Percentiles rank a stretch among this genome's conserved stretches.
phyloP scores from a whole-genome alignment of 2,888 invertebrate species.

The Trichopria drosophilae region DNA sequence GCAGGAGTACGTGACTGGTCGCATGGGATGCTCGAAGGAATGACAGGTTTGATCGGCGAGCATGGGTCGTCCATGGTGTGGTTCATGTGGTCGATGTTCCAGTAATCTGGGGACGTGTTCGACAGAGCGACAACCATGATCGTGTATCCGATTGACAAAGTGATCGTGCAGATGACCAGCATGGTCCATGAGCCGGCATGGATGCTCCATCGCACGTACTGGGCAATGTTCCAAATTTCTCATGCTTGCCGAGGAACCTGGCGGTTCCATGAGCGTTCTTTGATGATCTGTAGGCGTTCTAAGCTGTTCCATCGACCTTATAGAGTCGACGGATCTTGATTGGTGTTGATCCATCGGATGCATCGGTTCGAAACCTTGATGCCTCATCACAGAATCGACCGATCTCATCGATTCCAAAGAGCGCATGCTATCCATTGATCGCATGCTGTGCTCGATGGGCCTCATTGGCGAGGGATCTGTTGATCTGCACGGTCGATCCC shows the following conservation, averaged over 20 bases:
- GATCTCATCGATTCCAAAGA: conserved; percentile 57
- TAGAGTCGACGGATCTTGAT: conserved; percentile 48
- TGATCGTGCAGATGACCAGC: conserved; percentile 50
- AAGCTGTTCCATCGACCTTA: conserved; percentile 34
- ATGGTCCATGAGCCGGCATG: conserved; percentile 53
- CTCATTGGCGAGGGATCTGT: conserved; percentile 56
- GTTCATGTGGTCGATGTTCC: conserved; percentile 50
- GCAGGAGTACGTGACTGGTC: conserved; percentile 51
- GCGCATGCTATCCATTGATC: conserved; percentile 53
- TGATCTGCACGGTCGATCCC: conserved; percentile 54
- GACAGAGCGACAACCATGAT: conserved; percentile 50
- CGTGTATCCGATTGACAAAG: conserved; percentile 44
- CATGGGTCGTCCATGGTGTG: conserved; percentile 40
- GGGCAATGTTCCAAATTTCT: conserved; percentile 44
- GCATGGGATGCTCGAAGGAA: conserved; percentile 42
- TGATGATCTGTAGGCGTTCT: conserved; percentile 25
- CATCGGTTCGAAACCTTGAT: conserved; percentile 38
- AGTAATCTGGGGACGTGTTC: conserved; percentile 52
- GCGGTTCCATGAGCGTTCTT: conserved; percentile 35
- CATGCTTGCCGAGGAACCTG: conserved; percentile 38
- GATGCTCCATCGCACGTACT: conserved; percentile 50
- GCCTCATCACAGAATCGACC: conserved; percentile 51
- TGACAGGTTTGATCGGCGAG: conserved; percentile 42
- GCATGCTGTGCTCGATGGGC: conserved; percentile 52
- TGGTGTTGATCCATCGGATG: conserved; percentile 38